Conservation (phyloP, 2,888 invertebrate species). For the Therioaphis trifolii region DNA sequence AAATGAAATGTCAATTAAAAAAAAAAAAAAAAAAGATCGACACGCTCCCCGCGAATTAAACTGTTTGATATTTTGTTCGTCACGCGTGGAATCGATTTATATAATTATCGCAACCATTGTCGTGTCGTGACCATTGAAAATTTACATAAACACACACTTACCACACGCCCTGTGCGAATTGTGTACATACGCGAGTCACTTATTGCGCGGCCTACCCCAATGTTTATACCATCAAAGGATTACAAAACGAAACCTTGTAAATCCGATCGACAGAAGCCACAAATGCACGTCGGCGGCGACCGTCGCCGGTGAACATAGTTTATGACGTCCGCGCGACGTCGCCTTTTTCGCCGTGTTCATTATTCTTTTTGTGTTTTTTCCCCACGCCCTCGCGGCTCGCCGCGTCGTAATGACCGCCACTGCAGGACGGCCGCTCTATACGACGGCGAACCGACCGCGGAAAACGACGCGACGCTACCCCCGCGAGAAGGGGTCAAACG, state of each 20-base stretch:
- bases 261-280: slow-evolving; percentile 56
- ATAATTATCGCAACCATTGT: not conserved
- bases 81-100: slow-evolving; percentile 33
- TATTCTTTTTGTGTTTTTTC: too few species aligned
- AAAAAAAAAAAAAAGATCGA: too few species aligned
- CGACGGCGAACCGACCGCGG: not conserved
- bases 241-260: slow-evolving; percentile 62
- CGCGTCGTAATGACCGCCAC: too few species aligned
- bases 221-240: slow-evolving; percentile 57
- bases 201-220: slow-evolving; percentile 51
- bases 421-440: too few species aligned
- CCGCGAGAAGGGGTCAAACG: not conserved
- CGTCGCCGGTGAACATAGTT: not conserved
- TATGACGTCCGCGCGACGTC: too few species aligned
- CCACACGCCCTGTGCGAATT: not conserved
- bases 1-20: too few species aligned
- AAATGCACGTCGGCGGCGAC: slow-evolving; percentile 26
- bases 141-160: not conserved
- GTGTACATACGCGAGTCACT: not conserved
- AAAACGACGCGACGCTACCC: too few species aligned
- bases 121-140: slow-evolving; percentile 28
- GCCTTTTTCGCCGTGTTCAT: too few species aligned
- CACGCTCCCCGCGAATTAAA: not conserved
- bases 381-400: too few species aligned
- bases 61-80: not conserved